Percentiles rank a stretch among this genome's conserved stretches.
phyloP scores from a whole-genome alignment of 37 sponge, comb jelly and placozoan species.

The Cliona cf. orientalis region DNA sequence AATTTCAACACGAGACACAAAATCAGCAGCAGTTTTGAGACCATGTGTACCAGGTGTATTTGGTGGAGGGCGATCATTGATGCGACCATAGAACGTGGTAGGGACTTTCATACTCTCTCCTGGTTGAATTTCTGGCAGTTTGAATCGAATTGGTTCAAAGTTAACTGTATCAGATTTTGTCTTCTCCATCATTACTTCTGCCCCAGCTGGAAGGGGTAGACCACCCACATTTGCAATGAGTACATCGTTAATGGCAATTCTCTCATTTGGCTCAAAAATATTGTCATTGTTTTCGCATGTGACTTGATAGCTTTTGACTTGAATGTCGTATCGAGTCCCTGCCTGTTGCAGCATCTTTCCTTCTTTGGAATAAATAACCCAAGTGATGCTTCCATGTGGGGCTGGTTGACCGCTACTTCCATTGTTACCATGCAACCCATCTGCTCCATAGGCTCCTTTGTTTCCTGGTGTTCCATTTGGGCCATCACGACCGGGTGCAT shows the following conservation, averaged over 20 bases:
- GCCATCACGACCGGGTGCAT: not conserved
- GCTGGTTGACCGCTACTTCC: constrained; percentile 52
- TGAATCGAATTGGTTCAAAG: constrained; percentile 58
- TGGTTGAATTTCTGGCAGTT: constrained; percentile 42
- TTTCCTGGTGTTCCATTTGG: not conserved
- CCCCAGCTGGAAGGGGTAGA: constrained; percentile 62
- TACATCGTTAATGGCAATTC: constrained; percentile 48
- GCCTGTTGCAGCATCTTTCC: constrained; percentile 39
- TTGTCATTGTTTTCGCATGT: constrained; percentile 68
- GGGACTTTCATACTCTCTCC: constrained; percentile 36
- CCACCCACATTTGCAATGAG: constrained; percentile 55
- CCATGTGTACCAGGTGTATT: constrained; percentile 63
- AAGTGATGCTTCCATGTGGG: constrained; percentile 53
- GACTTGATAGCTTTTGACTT: constrained; percentile 20
- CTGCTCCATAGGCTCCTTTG: constrained; percentile 20
- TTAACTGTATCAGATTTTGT: constrained; percentile 44
- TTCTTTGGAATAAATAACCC: constrained; percentile 38
- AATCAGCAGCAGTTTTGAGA: constrained; percentile 43
- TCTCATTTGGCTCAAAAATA: constrained; percentile 85
- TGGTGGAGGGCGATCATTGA: constrained; percentile 81
- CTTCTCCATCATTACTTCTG: constrained; percentile 37
- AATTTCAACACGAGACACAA: constrained; percentile 54
- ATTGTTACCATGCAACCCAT: constrained; percentile 33
- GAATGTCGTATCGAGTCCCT: constrained; percentile 49
- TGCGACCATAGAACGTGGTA: constrained; percentile 51